These are phyloP conservation scores for Aporrectodea caliginosa DNA, from an alignment of 1,140 invertebrate genomes.

Conservation along the genomic window DNA sequence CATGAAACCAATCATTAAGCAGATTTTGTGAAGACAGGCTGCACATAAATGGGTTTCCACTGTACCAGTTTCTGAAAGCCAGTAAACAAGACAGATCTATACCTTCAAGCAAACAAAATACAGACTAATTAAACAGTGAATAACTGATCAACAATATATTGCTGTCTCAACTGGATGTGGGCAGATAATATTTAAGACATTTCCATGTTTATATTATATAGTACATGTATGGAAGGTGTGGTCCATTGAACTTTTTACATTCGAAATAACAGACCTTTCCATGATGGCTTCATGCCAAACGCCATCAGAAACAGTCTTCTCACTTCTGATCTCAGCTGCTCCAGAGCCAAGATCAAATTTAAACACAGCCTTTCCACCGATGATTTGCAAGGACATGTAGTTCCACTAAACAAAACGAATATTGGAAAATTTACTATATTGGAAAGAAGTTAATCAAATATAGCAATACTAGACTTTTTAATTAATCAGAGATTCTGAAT, in stretches of 20 bases:
- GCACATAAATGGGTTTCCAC: no score
- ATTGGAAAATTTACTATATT: no score
- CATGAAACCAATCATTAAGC: no score
- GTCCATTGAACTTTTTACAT: no score
- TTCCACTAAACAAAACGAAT: constrained; percentile 65
- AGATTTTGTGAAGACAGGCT: no score
- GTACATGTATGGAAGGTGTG: no score
- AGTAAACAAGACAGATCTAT: no score
- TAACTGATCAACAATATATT: neutral
- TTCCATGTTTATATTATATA: constrained; percentile 7
- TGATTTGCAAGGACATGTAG: constrained; percentile 86
- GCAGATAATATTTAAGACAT: neutral
- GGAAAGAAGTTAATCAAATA: no score
- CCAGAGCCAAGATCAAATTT: constrained; percentile 85
- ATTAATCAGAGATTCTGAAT: no score
- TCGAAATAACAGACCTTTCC: constrained; percentile 75
- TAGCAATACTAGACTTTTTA: no score
- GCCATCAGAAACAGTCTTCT: constrained; percentile 62
- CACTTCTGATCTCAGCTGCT: constrained; percentile 67
- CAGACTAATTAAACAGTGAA: neutral
- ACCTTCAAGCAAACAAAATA: neutral
- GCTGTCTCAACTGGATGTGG: neutral
- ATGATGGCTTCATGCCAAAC: constrained; percentile 84
- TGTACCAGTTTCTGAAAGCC: no score
- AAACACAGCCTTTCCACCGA: constrained; percentile 79